Conservation (phyloP, 2,797 vertebrate species). For the Pseudomugil tenellus region DNA sequence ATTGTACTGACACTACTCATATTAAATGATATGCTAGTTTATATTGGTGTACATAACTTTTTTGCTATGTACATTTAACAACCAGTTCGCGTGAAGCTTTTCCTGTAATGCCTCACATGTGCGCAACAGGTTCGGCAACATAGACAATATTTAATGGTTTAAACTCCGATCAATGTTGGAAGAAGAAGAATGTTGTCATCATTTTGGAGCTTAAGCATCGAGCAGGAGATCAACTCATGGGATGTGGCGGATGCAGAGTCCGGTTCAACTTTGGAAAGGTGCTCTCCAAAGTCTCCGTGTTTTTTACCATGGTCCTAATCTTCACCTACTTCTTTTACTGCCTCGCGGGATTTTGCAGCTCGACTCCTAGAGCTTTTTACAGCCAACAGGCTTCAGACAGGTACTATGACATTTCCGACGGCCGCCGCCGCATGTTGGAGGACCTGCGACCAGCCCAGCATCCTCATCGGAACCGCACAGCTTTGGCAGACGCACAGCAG, state of each 20-base stretch:
- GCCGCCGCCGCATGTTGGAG: slow-evolving; percentile 38
- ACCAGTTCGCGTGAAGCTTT: slow-evolving; percentile 18
- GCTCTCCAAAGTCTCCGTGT: slow-evolving; percentile 79
- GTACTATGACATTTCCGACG: slow-evolving; percentile 55
- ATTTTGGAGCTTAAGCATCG: slow-evolving; percentile 57
- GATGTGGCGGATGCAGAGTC: slow-evolving; percentile 87
- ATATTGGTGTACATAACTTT: neutral
- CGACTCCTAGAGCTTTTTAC: slow-evolving; percentile 69
- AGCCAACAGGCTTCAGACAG: slow-evolving; percentile 26
- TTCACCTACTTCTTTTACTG: slow-evolving; percentile 85
- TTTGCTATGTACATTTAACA: slow-evolving; percentile 26
- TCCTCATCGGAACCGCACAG: slow-evolving; percentile 46
- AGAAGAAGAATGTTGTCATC: slow-evolving; percentile 74
- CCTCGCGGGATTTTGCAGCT: slow-evolving; percentile 78
- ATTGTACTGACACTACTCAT: slow-evolving; percentile 12
- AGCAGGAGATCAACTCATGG: slow-evolving; percentile 85
- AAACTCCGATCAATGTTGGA: slow-evolving; percentile 46
- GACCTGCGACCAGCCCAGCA: slow-evolving; percentile 48
- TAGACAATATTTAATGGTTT: slow-evolving; percentile 2
- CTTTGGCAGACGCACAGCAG: slow-evolving; percentile 36
- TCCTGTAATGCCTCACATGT: slow-evolving; percentile 34
- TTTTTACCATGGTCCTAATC: slow-evolving; percentile 83
- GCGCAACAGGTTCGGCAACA: slow-evolving; percentile 67
- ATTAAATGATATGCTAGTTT: neutral
- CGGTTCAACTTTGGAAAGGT: slow-evolving; percentile 80